Conservation (phyloP, 2,113 vertebrate species). For the Myotis brandtii region DNA sequence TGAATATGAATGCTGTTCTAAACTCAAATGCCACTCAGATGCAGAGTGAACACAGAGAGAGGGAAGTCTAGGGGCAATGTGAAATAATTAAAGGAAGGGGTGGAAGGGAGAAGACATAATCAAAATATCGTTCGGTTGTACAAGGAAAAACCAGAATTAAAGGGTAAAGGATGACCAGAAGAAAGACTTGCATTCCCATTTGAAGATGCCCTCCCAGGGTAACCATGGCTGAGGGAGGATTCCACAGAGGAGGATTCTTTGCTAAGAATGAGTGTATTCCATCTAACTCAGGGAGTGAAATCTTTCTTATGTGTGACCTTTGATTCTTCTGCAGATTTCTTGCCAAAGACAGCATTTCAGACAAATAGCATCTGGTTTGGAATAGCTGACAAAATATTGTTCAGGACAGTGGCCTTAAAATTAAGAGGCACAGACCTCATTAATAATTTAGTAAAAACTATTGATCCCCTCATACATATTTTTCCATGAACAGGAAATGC, state of each 20-base stretch:
- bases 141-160: background rate
- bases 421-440: slow-evolving; percentile 11
- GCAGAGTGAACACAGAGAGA: background rate
- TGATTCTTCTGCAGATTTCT: slow-evolving; percentile 34
- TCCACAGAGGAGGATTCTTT: background rate
- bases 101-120: background rate
- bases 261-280: background rate
- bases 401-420: background rate
- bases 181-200: background rate
- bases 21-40: background rate
- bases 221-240: background rate
- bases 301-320: slow-evolving; percentile 42
- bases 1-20: background rate
- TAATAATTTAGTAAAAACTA: slow-evolving; percentile 38
- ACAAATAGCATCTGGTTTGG: slow-evolving; percentile 63
- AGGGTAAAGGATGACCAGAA: background rate
- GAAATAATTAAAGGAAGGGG: background rate
- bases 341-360: slow-evolving; percentile 71
- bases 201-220: background rate
- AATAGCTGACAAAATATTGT: slow-evolving; percentile 27
- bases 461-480: background rate
- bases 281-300: slow-evolving; percentile 40
- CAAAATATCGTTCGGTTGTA: background rate
- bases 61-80: fast-evolving
- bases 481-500: background rate